Conservation (phyloP, 2,797 vertebrate species). For the Falco rusticolus region DNA sequence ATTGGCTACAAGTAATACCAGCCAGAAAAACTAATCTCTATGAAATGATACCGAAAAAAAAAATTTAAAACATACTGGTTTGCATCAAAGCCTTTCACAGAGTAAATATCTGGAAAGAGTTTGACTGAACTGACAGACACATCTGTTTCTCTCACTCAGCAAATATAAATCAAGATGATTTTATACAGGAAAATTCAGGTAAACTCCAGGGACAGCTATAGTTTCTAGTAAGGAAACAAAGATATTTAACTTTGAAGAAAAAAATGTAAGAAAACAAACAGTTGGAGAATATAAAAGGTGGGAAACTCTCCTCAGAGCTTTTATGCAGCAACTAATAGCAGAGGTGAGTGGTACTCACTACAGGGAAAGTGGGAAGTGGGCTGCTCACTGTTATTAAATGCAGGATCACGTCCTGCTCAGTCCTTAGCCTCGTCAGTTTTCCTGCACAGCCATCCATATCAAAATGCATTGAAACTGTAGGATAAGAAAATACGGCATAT, state of each 20-base stretch:
- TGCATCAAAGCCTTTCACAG: not conserved
- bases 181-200: not conserved
- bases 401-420: not conserved
- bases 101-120: not conserved
- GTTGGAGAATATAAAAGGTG: not conserved
- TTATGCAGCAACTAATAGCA: not conserved
- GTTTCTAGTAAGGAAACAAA: not conserved
- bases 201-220: not conserved
- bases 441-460: not conserved
- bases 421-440: not conserved
- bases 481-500: not conserved
- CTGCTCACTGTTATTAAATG: not conserved
- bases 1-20: not conserved
- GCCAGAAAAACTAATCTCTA: not conserved
- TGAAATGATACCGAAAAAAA: not conserved
- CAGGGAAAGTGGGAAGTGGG: not conserved
- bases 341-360: not conserved
- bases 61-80: not conserved
- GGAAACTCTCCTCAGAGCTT: not conserved
- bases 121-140: not conserved
- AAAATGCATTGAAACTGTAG: not conserved
- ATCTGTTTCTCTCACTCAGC: not conserved
- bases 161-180: not conserved
- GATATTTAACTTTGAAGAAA: not conserved
- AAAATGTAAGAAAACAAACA: not conserved